phyloP scores from a whole-genome alignment of 1,140 invertebrate genomes.

The Cataglyphis hispanica region DNA sequence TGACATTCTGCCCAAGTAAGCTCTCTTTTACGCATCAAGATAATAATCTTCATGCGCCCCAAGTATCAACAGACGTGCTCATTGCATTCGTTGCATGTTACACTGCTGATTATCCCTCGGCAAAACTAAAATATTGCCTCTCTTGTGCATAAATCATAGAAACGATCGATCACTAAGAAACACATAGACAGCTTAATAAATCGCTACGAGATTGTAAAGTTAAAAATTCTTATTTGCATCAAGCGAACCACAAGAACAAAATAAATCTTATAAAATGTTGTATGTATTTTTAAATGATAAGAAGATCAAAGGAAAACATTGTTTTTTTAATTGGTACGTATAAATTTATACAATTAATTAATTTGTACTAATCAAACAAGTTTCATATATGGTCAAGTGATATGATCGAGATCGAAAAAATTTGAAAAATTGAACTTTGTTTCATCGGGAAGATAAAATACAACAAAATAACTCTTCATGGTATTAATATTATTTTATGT shows the following conservation, averaged over 20 bases:
- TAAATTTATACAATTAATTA: not conserved
- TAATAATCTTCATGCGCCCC: constrained; percentile 21
- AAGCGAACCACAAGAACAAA: not conserved
- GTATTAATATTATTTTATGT: not conserved
- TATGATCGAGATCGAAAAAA: not conserved
- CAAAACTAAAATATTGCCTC: not conserved
- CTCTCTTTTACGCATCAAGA: constrained; percentile 72
- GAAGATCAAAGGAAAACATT: not conserved
- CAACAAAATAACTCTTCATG: not conserved
- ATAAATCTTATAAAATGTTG: constrained; percentile 1
- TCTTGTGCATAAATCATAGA: not conserved
- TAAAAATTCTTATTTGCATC: not conserved
- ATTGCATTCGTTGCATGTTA: constrained; percentile 30
- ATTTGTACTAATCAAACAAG: not conserved
- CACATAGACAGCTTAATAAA: not conserved
- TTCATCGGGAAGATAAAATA: not conserved
- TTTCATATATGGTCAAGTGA: not conserved
- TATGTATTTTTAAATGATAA: not conserved
- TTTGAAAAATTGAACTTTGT: constrained; percentile 3
- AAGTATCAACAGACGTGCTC: not conserved
- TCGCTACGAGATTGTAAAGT: not conserved
- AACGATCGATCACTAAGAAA: not conserved
- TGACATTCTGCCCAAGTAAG: constrained; percentile 96
- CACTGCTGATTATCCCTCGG: constrained; percentile 3
- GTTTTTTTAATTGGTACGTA: not conserved